These are phyloP conservation scores for Trichogramma dendrolimi DNA, from an alignment of 2,888 invertebrate species.

Conservation along the genomic window DNA sequence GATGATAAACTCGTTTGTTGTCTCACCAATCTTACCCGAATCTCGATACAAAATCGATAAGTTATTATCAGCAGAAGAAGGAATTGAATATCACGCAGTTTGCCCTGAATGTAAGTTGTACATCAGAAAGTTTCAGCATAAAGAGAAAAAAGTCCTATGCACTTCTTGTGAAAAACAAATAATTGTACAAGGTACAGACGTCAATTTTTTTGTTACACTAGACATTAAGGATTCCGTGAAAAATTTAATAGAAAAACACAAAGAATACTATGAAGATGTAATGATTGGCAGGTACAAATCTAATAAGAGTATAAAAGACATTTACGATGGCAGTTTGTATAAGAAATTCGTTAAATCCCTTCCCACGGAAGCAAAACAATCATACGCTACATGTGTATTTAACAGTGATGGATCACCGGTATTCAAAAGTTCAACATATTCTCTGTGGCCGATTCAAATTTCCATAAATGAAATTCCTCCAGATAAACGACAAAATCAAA, in stretches of 20 bases:
- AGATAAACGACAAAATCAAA: background rate
- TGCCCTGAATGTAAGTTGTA: background rate
- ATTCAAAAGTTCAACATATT: slow-evolving; percentile 17
- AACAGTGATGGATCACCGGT: slow-evolving; percentile 24
- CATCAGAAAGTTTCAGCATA: background rate
- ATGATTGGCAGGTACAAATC: background rate
- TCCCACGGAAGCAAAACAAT: background rate
- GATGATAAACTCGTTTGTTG: background rate
- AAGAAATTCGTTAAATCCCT: background rate
- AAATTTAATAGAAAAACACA: background rate
- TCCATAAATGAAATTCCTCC: slow-evolving; percentile 15
- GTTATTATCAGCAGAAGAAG: background rate
- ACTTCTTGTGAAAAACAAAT: background rate
- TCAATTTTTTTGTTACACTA: background rate
- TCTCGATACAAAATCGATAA: slow-evolving; percentile 2
- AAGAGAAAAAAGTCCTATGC: background rate
- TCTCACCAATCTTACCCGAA: background rate
- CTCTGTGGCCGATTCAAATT: slow-evolving; percentile 27
- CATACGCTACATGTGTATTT: slow-evolving; percentile 20
- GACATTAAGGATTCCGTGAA: background rate
- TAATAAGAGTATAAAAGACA: background rate
- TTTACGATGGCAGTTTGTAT: slow-evolving; percentile 1
- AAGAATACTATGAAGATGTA: background rate
- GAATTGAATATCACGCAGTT: slow-evolving; percentile 1
- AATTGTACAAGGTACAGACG: background rate